Conservation (phyloP, 2,888 invertebrate genomes). For the Megaustenia siamemsis region DNA sequence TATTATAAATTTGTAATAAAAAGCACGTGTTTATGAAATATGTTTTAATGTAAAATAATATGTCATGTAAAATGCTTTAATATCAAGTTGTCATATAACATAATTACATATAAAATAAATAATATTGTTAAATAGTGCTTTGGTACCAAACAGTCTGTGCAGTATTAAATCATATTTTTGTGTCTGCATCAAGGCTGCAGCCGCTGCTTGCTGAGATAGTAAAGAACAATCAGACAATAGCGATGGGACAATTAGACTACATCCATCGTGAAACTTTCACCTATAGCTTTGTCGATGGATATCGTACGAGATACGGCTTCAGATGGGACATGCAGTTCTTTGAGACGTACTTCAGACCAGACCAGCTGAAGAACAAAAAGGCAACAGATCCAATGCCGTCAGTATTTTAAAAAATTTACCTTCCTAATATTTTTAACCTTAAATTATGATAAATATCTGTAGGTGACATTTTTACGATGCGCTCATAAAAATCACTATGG, state of each 20-base stretch:
- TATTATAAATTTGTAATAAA: too few species aligned
- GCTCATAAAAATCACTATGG: too few species aligned
- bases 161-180: background rate
- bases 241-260: conserved; percentile 71
- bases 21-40: too few species aligned
- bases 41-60: too few species aligned
- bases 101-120: too few species aligned
- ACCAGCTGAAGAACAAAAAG: conserved; percentile 64
- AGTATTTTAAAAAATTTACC: conserved; percentile 55
- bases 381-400: conserved; percentile 69
- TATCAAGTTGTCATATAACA: too few species aligned
- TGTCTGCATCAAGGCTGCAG: conserved; percentile 63
- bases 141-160: too few species aligned
- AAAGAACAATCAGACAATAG: conserved; percentile 66
- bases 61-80: too few species aligned
- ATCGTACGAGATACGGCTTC: conserved; percentile 73
- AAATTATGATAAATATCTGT: too few species aligned
- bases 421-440: too few species aligned
- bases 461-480: too few species aligned
- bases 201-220: conserved; percentile 68
- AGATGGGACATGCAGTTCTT: conserved; percentile 74
- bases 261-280: conserved; percentile 62
- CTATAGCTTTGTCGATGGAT: conserved; percentile 66
- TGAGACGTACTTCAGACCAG: conserved; percentile 72
- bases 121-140: too few species aligned